A percentile compares a stretch with the other conserved stretches of the same genome.
Evolutionary conservation across 2,888 invertebrate species (phyloP).

Genomic region (Xanthia icteritia): DNA sequence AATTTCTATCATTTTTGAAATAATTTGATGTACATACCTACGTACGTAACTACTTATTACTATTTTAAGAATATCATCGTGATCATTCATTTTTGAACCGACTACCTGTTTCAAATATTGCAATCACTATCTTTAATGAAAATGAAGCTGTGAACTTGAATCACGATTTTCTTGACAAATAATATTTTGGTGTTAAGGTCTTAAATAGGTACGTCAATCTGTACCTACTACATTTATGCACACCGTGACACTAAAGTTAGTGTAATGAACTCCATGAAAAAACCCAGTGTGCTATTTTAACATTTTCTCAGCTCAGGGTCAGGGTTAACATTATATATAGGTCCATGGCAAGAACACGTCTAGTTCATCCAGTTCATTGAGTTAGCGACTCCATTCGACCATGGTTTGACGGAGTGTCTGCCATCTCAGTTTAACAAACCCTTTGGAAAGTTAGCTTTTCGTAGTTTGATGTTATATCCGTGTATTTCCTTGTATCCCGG

Average conservation of each 20-base stretch:
- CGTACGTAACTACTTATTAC: background rate
- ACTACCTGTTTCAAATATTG: background rate
- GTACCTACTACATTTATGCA: background rate
- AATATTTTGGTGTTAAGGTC: background rate
- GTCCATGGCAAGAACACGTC: conserved; percentile 25
- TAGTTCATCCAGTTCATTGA: conserved; percentile 55
- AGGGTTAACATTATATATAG: conserved; percentile 2
- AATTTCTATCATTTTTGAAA: background rate
- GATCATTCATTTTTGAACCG: background rate
- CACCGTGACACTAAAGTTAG: background rate
- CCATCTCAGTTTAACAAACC: conserved; percentile 24
- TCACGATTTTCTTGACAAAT: background rate
- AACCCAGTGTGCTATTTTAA: background rate
- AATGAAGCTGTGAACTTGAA: background rate
- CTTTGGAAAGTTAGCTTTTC: conserved; percentile 2
- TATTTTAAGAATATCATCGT: background rate
- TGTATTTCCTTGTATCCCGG: conserved; percentile 6
- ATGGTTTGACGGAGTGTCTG: conserved; percentile 18
- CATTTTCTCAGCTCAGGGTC: background rate
- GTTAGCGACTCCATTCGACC: conserved; percentile 23
- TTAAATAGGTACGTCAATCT: background rate
- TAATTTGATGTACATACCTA: background rate
- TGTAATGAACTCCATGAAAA: background rate
- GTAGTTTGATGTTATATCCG: background rate
- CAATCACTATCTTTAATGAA: background rate